These are phyloP conservation scores for Xestia xanthographa DNA, from an alignment of 2,888 invertebrate species.

Conservation along the genomic window DNA sequence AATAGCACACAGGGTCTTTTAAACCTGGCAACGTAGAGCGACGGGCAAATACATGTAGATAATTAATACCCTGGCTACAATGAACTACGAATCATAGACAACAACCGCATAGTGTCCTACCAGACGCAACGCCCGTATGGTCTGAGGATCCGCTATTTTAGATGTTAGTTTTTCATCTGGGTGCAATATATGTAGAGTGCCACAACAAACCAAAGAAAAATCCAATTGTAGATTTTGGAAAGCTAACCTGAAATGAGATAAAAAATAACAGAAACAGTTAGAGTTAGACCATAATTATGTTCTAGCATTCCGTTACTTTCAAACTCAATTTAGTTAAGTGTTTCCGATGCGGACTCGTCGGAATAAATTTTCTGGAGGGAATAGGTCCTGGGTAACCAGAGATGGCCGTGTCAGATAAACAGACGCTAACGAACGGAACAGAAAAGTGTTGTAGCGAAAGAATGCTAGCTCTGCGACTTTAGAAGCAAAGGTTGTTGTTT, in stretches of 20 bases:
- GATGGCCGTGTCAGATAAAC: constrained; percentile 36
- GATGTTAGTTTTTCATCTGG: not conserved
- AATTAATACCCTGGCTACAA: not conserved
- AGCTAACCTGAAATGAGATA: not conserved
- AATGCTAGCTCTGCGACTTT: not conserved
- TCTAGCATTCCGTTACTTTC: constrained; percentile 24
- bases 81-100: not conserved
- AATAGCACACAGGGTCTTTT: not conserved
- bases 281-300: constrained; percentile 27
- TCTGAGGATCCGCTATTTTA: not conserved
- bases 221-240: constrained; percentile 41
- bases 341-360: constrained; percentile 24
- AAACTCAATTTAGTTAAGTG: constrained; percentile 58
- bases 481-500: not conserved
- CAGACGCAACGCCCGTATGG: not conserved
- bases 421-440: constrained; percentile 38
- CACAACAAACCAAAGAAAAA: constrained; percentile 6
- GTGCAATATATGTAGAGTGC: not conserved
- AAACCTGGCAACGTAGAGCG: not conserved
- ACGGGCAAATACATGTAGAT: not conserved
- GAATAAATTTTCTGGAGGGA: constrained; percentile 39
- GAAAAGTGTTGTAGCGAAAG: constrained; percentile 16
- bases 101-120: not conserved
- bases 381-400: constrained; percentile 33
- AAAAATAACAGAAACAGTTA: constrained; percentile 11